Evolutionary conservation across 2,113 vertebrate species (phyloP).

Genomic region (Embiotoca jacksoni): DNA sequence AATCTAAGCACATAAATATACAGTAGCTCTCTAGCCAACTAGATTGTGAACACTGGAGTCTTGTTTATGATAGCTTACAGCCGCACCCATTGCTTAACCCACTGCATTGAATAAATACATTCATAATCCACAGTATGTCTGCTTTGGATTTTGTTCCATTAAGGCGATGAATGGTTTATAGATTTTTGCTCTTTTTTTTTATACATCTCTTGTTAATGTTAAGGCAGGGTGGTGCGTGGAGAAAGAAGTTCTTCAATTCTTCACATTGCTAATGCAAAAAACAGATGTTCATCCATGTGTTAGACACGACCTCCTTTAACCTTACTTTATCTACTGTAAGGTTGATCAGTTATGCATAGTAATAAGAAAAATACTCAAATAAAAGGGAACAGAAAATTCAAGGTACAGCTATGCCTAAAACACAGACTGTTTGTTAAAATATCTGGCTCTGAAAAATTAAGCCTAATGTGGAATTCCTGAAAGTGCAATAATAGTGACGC

Average conservation of each 20-base stretch:
- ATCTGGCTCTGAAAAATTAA: too few relatives aligned
- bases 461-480: too few relatives aligned
- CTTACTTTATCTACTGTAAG: not conserved
- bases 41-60: constrained; percentile 33
- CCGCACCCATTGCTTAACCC: constrained; percentile 52
- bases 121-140: constrained; percentile 37
- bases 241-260: not conserved
- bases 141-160: constrained; percentile 30
- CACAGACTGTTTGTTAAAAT: not conserved
- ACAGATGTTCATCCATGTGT: not conserved
- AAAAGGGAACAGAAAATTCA: not conserved
- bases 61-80: constrained; percentile 35
- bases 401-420: not conserved
- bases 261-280: not conserved
- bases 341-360: constrained; percentile 5
- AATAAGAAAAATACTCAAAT: not conserved
- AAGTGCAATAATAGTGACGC: too few relatives aligned
- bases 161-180: constrained; percentile 18
- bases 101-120: constrained; percentile 42
- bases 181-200: not conserved
- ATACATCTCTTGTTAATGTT: not conserved
- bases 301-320: not conserved
- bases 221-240: not conserved
- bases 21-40: constrained; percentile 34
- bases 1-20: constrained; percentile 58